Base-by-base conservation (phyloP, 2,888 invertebrate genomes). In the Ochropacha duplaris region DNA sequence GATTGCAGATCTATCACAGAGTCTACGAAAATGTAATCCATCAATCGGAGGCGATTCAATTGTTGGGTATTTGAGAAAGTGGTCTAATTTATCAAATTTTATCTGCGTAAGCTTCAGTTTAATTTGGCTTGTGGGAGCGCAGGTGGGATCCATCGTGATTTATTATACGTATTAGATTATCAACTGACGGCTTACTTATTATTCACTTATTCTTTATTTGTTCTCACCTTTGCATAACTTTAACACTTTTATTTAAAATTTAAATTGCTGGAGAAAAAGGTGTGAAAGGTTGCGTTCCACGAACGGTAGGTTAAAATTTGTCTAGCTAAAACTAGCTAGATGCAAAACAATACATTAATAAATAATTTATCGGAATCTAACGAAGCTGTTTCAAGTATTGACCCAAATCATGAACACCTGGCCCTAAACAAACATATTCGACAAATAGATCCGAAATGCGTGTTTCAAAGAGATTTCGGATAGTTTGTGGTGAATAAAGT, bases 1-100 rank as follows among this genome's bases (percentile, higher is more conserved):
- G 51, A 49, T 54, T 66, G 59, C 5, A 22, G 26, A 56, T 52
- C n/a, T 26, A n/a, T 8, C 11, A 31, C 11, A 19, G 31, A 60
- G 61, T 60, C 54, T 61, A 64, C 58, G 57, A n/a, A 56, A 57
- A 59, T 54, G 66, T 64, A 72, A 81, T 83, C 77, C 70, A 82
- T 82, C 81, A 81, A 71, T 58, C 57, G 70, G 64, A 65, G 58
- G 63, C 67, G 64, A 68, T 76, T 74, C 71, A 74, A 81, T 77
- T 71, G 76, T 44, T 44, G 44, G 52, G 64, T 69, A 71, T 74
- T 71, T 70, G 72, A 72, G 73, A 73, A 76, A 77, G 71, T 76
- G 76, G 76, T 76, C 66, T 72, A 78, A 82, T 83, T 81, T 79
- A 80, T 81, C 81, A 81, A 76, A 78, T 75, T 80, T 76, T 76